Base-by-base conservation (phyloP, 2,888 invertebrate species). In the Diadromus collaris region DNA sequence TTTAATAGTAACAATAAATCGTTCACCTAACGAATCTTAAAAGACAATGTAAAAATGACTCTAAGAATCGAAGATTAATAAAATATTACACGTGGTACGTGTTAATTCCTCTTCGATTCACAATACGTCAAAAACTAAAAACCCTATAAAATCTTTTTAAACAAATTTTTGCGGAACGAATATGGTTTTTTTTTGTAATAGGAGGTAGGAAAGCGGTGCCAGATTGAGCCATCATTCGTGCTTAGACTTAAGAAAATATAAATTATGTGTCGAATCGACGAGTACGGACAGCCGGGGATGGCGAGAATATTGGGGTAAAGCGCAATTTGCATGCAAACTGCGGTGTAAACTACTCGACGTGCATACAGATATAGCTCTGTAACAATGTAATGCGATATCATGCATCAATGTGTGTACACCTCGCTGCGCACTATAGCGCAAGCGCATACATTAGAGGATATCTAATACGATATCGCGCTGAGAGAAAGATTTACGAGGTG, bases 401-500 rank as follows among this genome's bases (percentile, higher is more conserved):
- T 19, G 38, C 41, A 44, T 56, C 68, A 56, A 29, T 68, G 51
- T 68, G 56, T 56, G 56, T 68, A 29, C 27, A 68, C 41, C 41
- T 27, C 24, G 29, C 29, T 24, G 41, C 27, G 65, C 27, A 19
- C 41, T 38, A 29, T 27, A 56, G 56, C 68, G 7, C n/a, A 32
- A 38, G 54, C 44, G 41, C 56, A 65, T 60, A 60, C 46, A 60
- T 60, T 34, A 60, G 16, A 21, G 48, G 61, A 13, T 48, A 51
- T 27, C 61, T 61, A 48, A 71, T 71, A 71, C 61, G 71, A 61
- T 71, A 71, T 71, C 71, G 61, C 27, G 27, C 27, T 21, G 48
- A 10, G 44, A 60, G 67, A 38, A 64, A 67, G 71, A 77, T 77
- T 68, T 72, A 73, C 56, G 68, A 73, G 67, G 58, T 63, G 32